A percentile compares a stretch with the other conserved stretches of the same genome.
These are phyloP conservation scores for Procambarus clarkii DNA, from an alignment of 1,140 invertebrate genomes.

Conservation along the genomic window DNA sequence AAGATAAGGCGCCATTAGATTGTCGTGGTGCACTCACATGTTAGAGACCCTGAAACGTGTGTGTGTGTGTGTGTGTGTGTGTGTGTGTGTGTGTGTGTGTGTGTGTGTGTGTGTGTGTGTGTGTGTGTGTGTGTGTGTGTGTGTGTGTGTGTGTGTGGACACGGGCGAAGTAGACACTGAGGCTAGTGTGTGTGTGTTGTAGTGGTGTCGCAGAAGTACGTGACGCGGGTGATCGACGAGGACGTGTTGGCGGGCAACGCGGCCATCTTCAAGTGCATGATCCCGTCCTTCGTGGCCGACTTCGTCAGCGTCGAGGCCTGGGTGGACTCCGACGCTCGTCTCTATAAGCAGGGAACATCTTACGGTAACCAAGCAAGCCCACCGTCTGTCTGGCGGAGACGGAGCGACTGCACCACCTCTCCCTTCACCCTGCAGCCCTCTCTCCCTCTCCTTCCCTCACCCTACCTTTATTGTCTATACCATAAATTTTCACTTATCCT, in stretches of 20 bases:
- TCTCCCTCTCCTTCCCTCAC: not conserved
- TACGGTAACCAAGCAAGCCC: constrained; percentile 32
- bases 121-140: too few species aligned
- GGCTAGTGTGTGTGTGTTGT: constrained; percentile 36
- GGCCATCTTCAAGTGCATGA: constrained; percentile 94
- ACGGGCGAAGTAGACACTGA: not conserved
- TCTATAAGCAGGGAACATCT: constrained; percentile 77
- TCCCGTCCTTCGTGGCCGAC: constrained; percentile 94
- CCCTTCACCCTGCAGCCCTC: not conserved
- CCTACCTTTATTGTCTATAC: not conserved
- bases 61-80: too few species aligned
- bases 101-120: too few species aligned
- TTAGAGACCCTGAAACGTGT: too few species aligned
- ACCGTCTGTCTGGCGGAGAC: not conserved
- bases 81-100: too few species aligned
- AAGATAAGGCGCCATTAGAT: too few species aligned
- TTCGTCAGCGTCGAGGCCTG: constrained; percentile 93
- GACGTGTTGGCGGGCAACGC: constrained; percentile 94
- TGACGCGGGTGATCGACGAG: constrained; percentile 82
- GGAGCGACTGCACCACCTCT: not conserved
- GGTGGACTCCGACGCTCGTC: constrained; percentile 83
- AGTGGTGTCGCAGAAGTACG: constrained; percentile 91
- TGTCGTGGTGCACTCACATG: too few species aligned
- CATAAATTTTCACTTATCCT: too few species aligned
- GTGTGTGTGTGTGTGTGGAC: too few species aligned